Evolutionary conservation across 1,140 invertebrate genomes (phyloP).

Genomic region (Dolichoris vasculosae): DNA sequence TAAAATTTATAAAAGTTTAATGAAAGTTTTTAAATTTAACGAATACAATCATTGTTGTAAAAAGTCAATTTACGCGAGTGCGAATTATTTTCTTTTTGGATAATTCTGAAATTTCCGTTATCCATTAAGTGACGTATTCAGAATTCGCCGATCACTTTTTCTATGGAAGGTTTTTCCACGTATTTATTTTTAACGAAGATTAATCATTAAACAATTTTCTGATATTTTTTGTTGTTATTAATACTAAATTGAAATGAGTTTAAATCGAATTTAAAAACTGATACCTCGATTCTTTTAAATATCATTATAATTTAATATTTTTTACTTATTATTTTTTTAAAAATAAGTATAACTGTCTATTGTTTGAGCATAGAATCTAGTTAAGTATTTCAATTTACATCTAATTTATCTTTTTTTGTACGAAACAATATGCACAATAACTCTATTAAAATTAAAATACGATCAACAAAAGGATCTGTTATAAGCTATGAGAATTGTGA

Average conservation of each 20-base stretch:
- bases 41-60: neutral
- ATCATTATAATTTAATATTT: neutral
- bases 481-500: neutral
- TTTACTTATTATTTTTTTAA: neutral
- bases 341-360: too few species aligned
- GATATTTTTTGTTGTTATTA: neutral
- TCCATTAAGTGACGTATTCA: conserved; percentile 13
- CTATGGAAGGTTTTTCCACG: neutral
- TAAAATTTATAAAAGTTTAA: neutral
- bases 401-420: neutral
- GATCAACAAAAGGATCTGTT: neutral
- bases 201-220: neutral
- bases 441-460: neutral
- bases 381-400: neutral
- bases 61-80: neutral
- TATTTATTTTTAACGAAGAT: conserved; percentile 13
- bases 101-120: neutral
- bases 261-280: neutral
- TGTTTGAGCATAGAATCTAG: neutral
- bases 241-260: conserved; percentile 14
- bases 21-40: neutral
- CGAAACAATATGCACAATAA: neutral
- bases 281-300: neutral
- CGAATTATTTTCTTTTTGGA: neutral
- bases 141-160: neutral